Percentiles rank a stretch among this genome's conserved stretches.
These are phyloP conservation scores for Andrena hattorfiana DNA, from an alignment of 2,888 invertebrate genomes.

Conservation along the genomic window DNA sequence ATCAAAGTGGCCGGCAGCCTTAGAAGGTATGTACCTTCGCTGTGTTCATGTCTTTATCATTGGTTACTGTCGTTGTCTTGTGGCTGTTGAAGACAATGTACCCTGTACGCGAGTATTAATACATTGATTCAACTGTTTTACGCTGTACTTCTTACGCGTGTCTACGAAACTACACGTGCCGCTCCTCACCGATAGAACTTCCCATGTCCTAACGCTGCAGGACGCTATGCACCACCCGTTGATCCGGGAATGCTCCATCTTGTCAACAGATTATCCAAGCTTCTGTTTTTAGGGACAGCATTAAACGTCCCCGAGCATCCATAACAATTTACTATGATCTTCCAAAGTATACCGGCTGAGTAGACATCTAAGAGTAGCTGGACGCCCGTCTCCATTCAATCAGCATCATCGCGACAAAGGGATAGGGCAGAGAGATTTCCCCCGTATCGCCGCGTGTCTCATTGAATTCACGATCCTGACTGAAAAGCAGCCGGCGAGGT, in stretches of 20 bases:
- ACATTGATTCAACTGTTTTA: too few relatives aligned
- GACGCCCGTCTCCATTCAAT: slow-evolving; percentile 42
- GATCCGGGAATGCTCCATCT: too few relatives aligned
- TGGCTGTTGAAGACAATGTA: neutral
- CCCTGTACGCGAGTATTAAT: neutral
- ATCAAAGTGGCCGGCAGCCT: slow-evolving; percentile 66
- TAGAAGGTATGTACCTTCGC: neutral
- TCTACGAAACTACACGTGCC: too few relatives aligned
- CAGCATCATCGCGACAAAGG: slow-evolving; percentile 22
- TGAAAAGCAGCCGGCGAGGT: slow-evolving; percentile 61
- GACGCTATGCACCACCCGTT: too few relatives aligned
- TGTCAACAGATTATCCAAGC: too few relatives aligned
- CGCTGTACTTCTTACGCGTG: too few relatives aligned
- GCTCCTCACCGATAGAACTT: too few relatives aligned
- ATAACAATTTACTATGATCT: neutral
- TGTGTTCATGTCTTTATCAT: slow-evolving; percentile 14
- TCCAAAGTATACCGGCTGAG: neutral
- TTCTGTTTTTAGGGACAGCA: too few relatives aligned
- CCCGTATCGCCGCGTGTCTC: slow-evolving; percentile 60
- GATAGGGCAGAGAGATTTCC: slow-evolving; percentile 58
- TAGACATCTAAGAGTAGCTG: neutral
- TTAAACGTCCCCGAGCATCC: too few relatives aligned
- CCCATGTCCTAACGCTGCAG: too few relatives aligned
- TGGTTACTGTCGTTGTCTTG: slow-evolving; percentile 14
- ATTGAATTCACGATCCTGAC: slow-evolving; percentile 65